These are phyloP conservation scores for Carassius auratus DNA, from an alignment of 2,113 vertebrate genomes.

Conservation along the genomic window DNA sequence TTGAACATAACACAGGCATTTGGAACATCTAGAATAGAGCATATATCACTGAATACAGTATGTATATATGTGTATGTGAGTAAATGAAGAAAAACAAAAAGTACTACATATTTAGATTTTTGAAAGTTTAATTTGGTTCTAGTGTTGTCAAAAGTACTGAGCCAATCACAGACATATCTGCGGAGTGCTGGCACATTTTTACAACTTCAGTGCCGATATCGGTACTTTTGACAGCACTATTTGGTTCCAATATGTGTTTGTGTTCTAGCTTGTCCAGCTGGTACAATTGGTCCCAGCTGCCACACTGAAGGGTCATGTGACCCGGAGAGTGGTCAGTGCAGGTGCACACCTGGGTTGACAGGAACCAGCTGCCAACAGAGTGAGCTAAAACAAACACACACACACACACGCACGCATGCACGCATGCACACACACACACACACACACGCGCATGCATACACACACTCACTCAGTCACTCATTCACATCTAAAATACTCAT, in stretches of 20 bases:
- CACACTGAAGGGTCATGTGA: conserved; percentile 66
- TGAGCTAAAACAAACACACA: conserved; percentile 57
- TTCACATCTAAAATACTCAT: not conserved
- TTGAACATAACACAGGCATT: no score
- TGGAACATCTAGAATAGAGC: no score
- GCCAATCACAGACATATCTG: no score
- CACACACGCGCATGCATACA: no score
- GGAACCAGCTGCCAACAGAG: conserved; percentile 71
- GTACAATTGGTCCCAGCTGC: conserved; percentile 67
- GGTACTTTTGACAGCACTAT: no score
- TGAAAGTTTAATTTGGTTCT: not conserved
- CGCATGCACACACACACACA: no score
- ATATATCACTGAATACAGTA: no score
- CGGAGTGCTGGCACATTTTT: no score
- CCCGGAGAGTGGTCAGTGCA: conserved; percentile 68
- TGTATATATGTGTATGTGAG: no score
- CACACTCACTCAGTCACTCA: not conserved
- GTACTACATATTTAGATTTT: not conserved
- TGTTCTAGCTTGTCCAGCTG: conserved; percentile 66
- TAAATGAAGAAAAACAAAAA: not conserved
- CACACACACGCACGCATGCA: no score
- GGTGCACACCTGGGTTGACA: conserved; percentile 71
- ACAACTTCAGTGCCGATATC: no score
- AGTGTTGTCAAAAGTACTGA: no score
- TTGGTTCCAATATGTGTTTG: not conserved